Conservation (phyloP, 2,797 vertebrate genomes). For the Eulemur albifrons region DNA sequence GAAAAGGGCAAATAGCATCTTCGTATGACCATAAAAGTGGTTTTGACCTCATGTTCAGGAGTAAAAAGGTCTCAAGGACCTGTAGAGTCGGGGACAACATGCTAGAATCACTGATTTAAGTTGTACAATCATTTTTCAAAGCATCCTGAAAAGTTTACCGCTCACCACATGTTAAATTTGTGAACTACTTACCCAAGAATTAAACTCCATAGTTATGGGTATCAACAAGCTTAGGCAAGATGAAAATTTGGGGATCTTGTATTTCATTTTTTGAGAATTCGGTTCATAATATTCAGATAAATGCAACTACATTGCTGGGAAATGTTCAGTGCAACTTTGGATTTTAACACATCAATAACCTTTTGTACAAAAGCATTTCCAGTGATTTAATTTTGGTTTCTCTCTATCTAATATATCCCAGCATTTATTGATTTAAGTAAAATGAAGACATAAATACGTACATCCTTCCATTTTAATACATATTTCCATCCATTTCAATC, state of each 20-base stretch:
- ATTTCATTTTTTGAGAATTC: not conserved
- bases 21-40: not conserved
- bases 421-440: conserved; percentile 16
- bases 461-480: not conserved
- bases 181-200: not conserved
- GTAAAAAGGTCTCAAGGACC: not conserved
- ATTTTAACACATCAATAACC: not conserved
- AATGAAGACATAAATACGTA: conserved; percentile 1
- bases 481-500: conserved; percentile 16
- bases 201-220: not conserved
- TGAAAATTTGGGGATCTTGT: not conserved
- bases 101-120: not conserved
- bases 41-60: not conserved
- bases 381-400: conserved; percentile 48
- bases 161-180: not conserved
- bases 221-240: not conserved
- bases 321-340: not conserved
- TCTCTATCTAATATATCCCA: not conserved
- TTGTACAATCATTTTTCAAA: not conserved
- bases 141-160: not conserved
- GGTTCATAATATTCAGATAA: not conserved
- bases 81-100: not conserved
- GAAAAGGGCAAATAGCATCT: not conserved
- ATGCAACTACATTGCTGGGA: not conserved
- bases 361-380: not conserved